Evolutionary conservation across 2,113 vertebrate genomes (phyloP), one percentile per base, ranked within the genome.

Genomic region (Siphamia tubifer): DNA sequence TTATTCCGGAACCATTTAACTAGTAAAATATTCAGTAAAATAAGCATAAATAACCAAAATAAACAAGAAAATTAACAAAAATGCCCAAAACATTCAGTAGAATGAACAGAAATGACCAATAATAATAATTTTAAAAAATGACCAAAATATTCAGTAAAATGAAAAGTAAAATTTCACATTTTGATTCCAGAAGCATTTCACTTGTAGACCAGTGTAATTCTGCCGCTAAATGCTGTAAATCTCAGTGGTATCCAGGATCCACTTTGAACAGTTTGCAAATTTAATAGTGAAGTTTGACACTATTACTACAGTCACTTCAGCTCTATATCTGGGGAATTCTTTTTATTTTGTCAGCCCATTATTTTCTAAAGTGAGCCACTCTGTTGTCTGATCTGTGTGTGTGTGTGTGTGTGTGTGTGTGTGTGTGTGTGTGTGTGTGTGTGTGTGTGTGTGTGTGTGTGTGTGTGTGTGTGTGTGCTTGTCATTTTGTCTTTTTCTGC

Each of bases 401-500:
- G 32, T 63, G 23, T 30, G 55, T 72, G 52, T 57, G 8, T 62
- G 32, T 63, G 23, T 30, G 55, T 72, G 52, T 57, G 8, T 62
- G 32, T 63, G 23, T 30, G 55, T 72, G 52, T 57, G 8, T 62
- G 32, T 63, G 23, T 30, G 55, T 72, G 52, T 57, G 8, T 62
- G 32, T 63, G 23, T 30, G 55, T 72, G 52, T 57, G 8, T 62
- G 32, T 63, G 23, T 30, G 55, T 72, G 52, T 57, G 8, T 62
- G 32, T 63, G 23, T n/a, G n/a, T n/a, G n/a, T 66, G 13, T 13
- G 16, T 56, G 8, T 62, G 32, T 63, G 23, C 30, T 55, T 72
- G 52, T 57, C 44, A 12, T 79, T 60, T 55, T 51, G n/a, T 60
- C 24, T 63, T 13, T 57, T 6, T 49, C 9, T 40, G 12, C 16